Percentiles rank a stretch among this genome's conserved stretches.
Evolutionary conservation across 2,113 vertebrate genomes (phyloP).

Genomic region (Proterorhinus semilunaris): DNA sequence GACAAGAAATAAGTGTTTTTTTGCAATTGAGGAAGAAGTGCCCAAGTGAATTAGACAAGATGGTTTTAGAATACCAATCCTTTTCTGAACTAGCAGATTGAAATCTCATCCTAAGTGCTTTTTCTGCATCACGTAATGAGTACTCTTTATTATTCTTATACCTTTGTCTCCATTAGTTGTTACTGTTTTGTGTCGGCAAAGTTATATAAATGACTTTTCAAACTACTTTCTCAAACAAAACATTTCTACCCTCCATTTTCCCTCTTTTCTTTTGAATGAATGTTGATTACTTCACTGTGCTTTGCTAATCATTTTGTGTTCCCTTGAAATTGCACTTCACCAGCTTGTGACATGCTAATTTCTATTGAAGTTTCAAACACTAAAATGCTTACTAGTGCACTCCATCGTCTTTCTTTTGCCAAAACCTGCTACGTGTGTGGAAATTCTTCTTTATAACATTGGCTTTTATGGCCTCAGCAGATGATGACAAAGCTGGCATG

Average conservation of each 20-base stretch:
- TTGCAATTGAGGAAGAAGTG: too few species aligned
- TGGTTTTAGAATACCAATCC: too few species aligned
- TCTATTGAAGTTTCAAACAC: slow-evolving; percentile 22
- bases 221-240: not conserved
- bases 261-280: slow-evolving; percentile 17
- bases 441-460: slow-evolving; percentile 44
- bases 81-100: too few species aligned
- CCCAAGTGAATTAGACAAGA: too few species aligned
- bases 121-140: not conserved
- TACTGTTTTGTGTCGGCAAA: slow-evolving; percentile 7
- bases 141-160: not conserved
- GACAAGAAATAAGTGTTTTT: too few species aligned
- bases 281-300: slow-evolving; percentile 27
- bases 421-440: slow-evolving; percentile 29
- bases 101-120: not conserved
- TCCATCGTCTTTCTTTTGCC: slow-evolving; percentile 18
- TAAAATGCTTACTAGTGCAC: slow-evolving; percentile 7
- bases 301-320: slow-evolving; percentile 29
- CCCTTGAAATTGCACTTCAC: slow-evolving; percentile 27
- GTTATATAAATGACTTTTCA: slow-evolving; percentile 2
- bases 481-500: slow-evolving; percentile 44
- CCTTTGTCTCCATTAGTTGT: not conserved
- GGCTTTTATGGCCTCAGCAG: slow-evolving; percentile 30
- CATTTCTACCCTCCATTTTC: too few species aligned
- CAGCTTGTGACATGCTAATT: slow-evolving; percentile 30